Percentiles rank a stretch among this genome's conserved stretches.
Conservation (phyloP, 2,113 vertebrate species). For the Siniperca knerii region DNA sequence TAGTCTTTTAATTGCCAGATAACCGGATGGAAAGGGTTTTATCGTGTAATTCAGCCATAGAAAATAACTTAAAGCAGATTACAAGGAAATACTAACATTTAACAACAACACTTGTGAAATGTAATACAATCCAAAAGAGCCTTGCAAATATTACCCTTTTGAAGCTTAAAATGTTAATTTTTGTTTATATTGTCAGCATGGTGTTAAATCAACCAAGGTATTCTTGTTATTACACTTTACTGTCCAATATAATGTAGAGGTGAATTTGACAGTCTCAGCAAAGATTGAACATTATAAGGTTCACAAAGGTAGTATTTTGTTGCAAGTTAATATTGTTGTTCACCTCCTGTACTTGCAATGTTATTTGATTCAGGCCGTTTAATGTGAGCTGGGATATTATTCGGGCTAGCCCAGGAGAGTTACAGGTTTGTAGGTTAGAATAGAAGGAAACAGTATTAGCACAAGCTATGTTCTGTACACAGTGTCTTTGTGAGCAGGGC, state of each 20-base stretch:
- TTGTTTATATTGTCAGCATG: background rate
- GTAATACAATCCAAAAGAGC: background rate
- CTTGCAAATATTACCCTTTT: background rate
- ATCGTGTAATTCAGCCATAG: background rate
- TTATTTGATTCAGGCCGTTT: slow-evolving; percentile 43
- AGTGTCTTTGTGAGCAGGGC: slow-evolving; percentile 71
- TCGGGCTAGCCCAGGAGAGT: slow-evolving; percentile 11
- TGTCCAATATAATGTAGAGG: background rate
- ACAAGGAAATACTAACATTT: slow-evolving; percentile 10
- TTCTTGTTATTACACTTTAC: background rate
- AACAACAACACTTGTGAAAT: background rate
- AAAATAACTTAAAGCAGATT: background rate
- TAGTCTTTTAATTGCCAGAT: background rate
- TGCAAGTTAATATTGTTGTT: slow-evolving; percentile 18
- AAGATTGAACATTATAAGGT: background rate
- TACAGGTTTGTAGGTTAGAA: slow-evolving; percentile 51
- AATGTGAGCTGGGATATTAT: slow-evolving; percentile 42
- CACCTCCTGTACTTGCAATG: slow-evolving; percentile 20
- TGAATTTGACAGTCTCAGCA: slow-evolving; percentile 9
- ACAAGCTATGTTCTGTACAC: slow-evolving; percentile 69
- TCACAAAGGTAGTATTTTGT: slow-evolving; percentile 25
- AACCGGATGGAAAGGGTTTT: background rate
- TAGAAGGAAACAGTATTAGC: slow-evolving; percentile 58
- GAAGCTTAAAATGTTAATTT: background rate
- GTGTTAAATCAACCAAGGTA: slow-evolving; percentile 12